Evolutionary conservation across 2,888 invertebrate genomes (phyloP).

Genomic region (Lymantria dispar): DNA sequence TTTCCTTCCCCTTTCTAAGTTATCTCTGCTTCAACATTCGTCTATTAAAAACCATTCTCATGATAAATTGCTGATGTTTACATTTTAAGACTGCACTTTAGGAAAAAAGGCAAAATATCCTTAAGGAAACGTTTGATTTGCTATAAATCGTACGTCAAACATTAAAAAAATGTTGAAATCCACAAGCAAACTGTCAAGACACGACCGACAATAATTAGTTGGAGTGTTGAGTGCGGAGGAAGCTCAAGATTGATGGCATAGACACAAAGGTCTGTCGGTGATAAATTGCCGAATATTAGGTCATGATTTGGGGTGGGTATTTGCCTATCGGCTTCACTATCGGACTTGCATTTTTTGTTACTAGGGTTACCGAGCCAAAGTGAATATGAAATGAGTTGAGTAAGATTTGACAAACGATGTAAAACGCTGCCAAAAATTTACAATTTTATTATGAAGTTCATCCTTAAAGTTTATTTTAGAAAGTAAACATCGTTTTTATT

Average conservation of each 20-base stretch:
- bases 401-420: conserved; percentile 36
- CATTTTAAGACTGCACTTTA: conserved; percentile 17
- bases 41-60: conserved; percentile 26
- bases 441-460: too few relatives aligned
- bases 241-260: conserved; percentile 74
- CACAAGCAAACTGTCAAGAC: conserved; percentile 67
- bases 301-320: conserved; percentile 76
- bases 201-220: conserved; percentile 77
- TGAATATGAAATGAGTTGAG: conserved; percentile 46
- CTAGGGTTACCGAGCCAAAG: conserved; percentile 43
- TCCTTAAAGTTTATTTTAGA: too few relatives aligned
- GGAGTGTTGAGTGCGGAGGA: conserved; percentile 72
- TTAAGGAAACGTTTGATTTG: conserved; percentile 10
- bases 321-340: conserved; percentile 70
- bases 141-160: conserved; percentile 41
- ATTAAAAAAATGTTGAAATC: conserved; percentile 55
- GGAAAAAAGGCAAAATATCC: conserved; percentile 1
- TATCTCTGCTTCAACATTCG: conserved; percentile 17
- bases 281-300: conserved; percentile 79
- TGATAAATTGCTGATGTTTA: conserved; percentile 32
- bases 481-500: too few relatives aligned
- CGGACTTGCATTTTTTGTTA: conserved; percentile 57
- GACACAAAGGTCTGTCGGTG: conserved; percentile 77
- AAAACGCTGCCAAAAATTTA: background rate
- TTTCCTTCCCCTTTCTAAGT: conserved; percentile 31